Evolutionary conservation across 1,140 invertebrate species (phyloP), one percentile per base, ranked within the genome.

Genomic region (Acromyrmex charruanus): DNA sequence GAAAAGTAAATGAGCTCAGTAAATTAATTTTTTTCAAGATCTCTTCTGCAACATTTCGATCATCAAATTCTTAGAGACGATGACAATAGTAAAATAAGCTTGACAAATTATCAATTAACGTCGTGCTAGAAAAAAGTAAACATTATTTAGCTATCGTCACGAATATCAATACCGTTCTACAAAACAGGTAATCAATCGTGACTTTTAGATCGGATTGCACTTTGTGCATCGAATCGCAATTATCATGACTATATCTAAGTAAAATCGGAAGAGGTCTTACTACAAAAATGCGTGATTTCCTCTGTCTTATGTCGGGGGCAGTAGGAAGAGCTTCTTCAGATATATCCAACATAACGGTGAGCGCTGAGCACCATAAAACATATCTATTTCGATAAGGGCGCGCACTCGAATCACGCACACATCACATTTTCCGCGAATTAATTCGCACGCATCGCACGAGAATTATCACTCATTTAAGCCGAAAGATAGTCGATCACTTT

Each of bases 341-440:
- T 92, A 93, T 92, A 93, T 93, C 91, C 92, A 92, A 69, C 88
- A 87, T 90, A 74, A 75, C 72, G 44, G 44, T 44, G 55, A 49
- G 28, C 77, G 65, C 63, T 28, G 65, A 85, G 77, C 88, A 90
- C 89, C 69, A 79, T 59, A 51, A 84, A 89, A 90, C 85, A 87
- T 82, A 49, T 49, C 86, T 75, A 49, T 55, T 71, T 72, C 39
- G 63, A 58, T 12, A 53, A 65, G 31, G 55, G 7, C 66, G 69
- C 86, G 80, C 89, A 90, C 89, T 86, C 39, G 51, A 86, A 68
- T 86, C 65, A 86, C 75, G 80, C 71, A 88, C 71, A 65, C 28
- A 89, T 75, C 88, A 90, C 89, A 90, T 59, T 81, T 59, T 58
- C 61, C 44, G 75, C 65, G 7, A 80, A n/a, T 53, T 39, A 39